Conservation (phyloP, 2,797 vertebrate species). For the Pempheris klunzingeri region DNA sequence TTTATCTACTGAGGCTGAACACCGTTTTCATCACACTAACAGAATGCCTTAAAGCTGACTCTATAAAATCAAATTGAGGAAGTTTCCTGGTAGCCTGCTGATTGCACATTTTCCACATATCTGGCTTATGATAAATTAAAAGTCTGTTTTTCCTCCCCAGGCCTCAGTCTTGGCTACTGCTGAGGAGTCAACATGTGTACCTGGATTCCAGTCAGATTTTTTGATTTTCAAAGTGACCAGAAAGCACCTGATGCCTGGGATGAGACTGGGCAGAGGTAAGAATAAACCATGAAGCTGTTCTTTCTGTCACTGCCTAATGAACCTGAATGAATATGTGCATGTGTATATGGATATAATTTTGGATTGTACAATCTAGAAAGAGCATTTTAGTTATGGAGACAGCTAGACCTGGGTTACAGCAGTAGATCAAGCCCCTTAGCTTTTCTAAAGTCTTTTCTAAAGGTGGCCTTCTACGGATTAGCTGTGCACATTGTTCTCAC, state of each 20-base stretch:
- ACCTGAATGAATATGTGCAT: background rate
- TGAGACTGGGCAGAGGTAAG: constrained; percentile 81
- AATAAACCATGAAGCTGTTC: background rate
- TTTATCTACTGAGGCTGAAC: no score
- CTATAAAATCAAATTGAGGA: background rate
- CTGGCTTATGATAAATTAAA: background rate
- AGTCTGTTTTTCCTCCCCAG: constrained; percentile 48
- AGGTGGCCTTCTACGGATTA: constrained; percentile 16
- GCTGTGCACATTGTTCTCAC: constrained; percentile 33
- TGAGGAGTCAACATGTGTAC: constrained; percentile 70
- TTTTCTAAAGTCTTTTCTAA: background rate
- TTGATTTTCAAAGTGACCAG: constrained; percentile 71
- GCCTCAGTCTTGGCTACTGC: constrained; percentile 26
- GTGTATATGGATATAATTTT: background rate
- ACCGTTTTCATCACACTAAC: background rate
- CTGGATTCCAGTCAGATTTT: constrained; percentile 74
- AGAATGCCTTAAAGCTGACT: background rate
- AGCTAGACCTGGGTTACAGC: no score
- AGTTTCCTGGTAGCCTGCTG: background rate
- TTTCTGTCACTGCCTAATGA: background rate
- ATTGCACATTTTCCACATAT: background rate
- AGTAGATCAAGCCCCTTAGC: background rate
- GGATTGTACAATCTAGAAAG: no score
- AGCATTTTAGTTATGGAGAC: background rate
- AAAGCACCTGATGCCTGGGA: constrained; percentile 41